Evolutionary conservation across 1,140 invertebrate genomes (phyloP).

Genomic region (Atopsyche davidsoni): DNA sequence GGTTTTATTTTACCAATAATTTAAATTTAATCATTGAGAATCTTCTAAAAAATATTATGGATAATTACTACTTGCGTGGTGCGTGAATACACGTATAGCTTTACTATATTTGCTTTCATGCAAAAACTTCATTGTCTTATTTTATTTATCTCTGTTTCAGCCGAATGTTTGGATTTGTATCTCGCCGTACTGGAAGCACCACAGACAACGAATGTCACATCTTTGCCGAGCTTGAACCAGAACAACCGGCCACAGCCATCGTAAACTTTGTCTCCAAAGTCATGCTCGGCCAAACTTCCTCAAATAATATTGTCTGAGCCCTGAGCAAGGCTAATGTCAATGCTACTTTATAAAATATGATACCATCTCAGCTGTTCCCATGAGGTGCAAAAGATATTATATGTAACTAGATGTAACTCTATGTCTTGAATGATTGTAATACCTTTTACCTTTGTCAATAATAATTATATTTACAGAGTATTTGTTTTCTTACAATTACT

Average conservation of each 20-base stretch:
- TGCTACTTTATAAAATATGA: neutral
- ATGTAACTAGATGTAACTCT: neutral
- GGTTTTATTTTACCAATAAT: neutral
- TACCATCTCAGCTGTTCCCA: neutral
- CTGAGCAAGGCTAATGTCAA: neutral
- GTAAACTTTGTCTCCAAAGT: conserved; percentile 95
- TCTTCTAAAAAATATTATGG: neutral
- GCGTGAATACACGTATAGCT: conserved; percentile 1
- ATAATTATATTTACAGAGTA: no score
- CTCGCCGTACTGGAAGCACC: conserved; percentile 66
- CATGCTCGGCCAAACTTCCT: conserved; percentile 43
- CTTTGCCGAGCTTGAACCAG: conserved; percentile 90
- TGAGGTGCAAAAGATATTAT: neutral
- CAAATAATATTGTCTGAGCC: conserved; percentile 24
- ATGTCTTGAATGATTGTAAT: no score
- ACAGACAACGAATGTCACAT: conserved; percentile 94
- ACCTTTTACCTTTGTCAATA: no score
- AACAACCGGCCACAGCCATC: conserved; percentile 91
- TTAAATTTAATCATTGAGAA: neutral
- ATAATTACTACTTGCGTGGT: no score
- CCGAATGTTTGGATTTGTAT: conserved; percentile 90
- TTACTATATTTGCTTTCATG: neutral
- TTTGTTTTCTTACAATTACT: no score
- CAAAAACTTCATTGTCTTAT: no score
- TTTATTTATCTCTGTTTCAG: conserved; percentile 48